Base-by-base conservation (phyloP, 37 sponge, comb jelly and placozoan genomes). In the Agelas oroides region DNA sequence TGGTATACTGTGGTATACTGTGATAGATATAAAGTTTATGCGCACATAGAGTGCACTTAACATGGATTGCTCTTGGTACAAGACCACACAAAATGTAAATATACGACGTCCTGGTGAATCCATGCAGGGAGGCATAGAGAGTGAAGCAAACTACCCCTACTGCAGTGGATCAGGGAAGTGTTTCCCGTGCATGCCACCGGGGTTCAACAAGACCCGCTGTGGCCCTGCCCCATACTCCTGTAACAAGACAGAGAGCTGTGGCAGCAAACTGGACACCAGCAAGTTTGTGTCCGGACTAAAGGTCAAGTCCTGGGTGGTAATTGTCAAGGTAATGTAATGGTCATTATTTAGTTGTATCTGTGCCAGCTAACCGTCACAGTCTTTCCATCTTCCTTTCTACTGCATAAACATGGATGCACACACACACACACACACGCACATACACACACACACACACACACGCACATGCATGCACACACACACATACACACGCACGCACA, bases 151-250 rank as follows among this genome's bases (percentile, higher is more conserved):
- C 86, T 95, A 92, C 65, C 90, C 92, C 2, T 95, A 95, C 75
- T 95, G 96, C 79, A 78, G 79, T 82, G 96, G 92, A 1, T 59
- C 17, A n/a, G 95, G 95, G 19, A 71, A 85, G 41, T 95, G 96
- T 60, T 95, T 65, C 66, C 96, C 96, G 1, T 95, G 96, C 58
- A 59, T 79, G n/a, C 69, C 92, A 0, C 33, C 55, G 18, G 92
- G 85, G 27, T 95, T 89, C 81, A 95, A 95, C 86, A 83, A 65
- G 71, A 89, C 92, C 8, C 74, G 85, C 30, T 95, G 96, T 79
- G 96, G 96, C 30, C 92, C 86, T 19, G 25, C 76, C 25, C 83
- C 94, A 17, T 19, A 41, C 19, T 95, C 92, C 81, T 95, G 96
- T 67, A 81, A 84, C 70, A 77, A 86, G 79, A 84, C 81, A 0